Base-by-base conservation (phyloP, 2,888 invertebrate species). In the Girardia tigrina region DNA sequence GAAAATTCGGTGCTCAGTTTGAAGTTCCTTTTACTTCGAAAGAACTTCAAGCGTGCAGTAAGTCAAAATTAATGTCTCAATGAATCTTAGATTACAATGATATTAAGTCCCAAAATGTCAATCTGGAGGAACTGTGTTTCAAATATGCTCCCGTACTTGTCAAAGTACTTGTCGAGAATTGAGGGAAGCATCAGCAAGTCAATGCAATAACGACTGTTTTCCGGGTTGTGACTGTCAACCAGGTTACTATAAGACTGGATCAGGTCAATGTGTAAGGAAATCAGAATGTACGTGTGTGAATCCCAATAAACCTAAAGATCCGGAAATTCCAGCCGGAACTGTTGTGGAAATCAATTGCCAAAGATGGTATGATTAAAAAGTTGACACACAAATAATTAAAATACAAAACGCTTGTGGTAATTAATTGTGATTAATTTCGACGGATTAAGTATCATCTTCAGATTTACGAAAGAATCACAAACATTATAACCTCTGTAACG, bases 271-370 rank as follows among this genome's bases (percentile, higher is more conserved):
- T 74, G 75, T 75, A 26, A 20, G 26, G 26, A 20, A 71, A 27
- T 75, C 75, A 1, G 75, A 75, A 36, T 75, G 75, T 71, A 75
- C 75, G 26, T 75, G 75, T 29, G 26, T 20, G 20, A 71, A 75
- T 36, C 28, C 42, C 23, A 29, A 29, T 23, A 75, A 75, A 23
- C 75, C 70, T 0, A 71, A 75, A 27, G 71, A 71, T 74, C 71
- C 71, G n/a, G 72, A 73, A 27, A 28, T 72, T 29, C 6, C 28
- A 23, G 75, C 75, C 2, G 75, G 75, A 20, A 27, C 71, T 14
- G 27, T 29, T 16, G 75, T 75, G n/a, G 23, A 26, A 14, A 12
- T 71, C 12, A 29, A 28, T 23, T 75, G 75, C 27, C 28, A 71
- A 23, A 75, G 12, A 14, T 77, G 75, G 71, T 74, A 27, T 20